A percentile compares a stretch with the other conserved stretches of the same genome.
phyloP scores from a whole-genome alignment of 2,797 vertebrate species.

The Eulemur coronatus region DNA sequence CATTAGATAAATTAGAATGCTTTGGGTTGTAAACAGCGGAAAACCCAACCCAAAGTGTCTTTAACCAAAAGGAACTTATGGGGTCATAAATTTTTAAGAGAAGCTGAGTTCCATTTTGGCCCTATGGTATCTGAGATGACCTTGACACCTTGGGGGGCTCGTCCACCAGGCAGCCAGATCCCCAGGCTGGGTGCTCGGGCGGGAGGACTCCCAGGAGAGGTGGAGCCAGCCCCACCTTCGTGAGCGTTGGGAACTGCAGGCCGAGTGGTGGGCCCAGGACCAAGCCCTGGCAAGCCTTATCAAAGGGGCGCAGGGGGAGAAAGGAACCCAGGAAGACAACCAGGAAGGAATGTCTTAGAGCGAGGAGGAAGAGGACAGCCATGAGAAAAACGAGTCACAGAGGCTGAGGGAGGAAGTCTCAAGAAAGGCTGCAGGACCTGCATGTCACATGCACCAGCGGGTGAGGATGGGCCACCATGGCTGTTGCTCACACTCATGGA shows the following conservation, averaged over 20 bases:
- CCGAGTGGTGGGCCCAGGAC: background rate
- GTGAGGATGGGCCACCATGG: rapidly evolving
- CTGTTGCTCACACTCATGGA: rapidly evolving
- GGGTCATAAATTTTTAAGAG: background rate
- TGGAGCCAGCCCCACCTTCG: background rate
- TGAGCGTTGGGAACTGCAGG: background rate
- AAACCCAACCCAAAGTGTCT: background rate
- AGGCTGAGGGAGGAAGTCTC: background rate
- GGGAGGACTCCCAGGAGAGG: background rate
- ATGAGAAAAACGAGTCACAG: background rate
- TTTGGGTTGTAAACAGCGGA: background rate
- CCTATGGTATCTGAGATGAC: background rate
- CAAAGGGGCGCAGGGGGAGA: background rate
- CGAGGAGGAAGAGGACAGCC: background rate
- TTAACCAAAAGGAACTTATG: background rate
- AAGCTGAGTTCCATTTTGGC: background rate
- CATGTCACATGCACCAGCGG: rapidly evolving
- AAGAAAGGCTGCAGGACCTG: background rate
- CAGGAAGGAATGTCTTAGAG: background rate
- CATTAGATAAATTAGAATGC: background rate
- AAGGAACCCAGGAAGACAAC: background rate
- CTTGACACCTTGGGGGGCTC: background rate
- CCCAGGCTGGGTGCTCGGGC: background rate
- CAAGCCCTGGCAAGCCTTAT: background rate
- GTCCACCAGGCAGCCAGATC: background rate